phyloP scores from a whole-genome alignment of 1,140 invertebrate species.

The Euglossa dilemma region DNA sequence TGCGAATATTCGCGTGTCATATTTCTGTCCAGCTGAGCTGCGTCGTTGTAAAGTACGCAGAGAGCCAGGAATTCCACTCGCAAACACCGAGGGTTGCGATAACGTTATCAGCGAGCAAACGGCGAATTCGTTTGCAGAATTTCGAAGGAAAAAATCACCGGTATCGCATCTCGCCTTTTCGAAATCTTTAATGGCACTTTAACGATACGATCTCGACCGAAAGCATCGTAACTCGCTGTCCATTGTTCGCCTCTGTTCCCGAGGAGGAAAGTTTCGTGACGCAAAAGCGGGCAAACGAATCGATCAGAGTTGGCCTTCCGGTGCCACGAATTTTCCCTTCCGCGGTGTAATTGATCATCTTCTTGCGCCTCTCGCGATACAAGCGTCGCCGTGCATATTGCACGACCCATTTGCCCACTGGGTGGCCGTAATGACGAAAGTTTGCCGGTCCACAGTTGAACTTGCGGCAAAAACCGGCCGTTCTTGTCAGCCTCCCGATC shows the following conservation, averaged over 20 bases:
- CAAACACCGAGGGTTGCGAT: too few relatives aligned
- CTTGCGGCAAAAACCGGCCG: constrained; percentile 18
- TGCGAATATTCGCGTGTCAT: too few relatives aligned
- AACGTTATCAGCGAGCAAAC: too few relatives aligned
- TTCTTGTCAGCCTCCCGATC: background rate
- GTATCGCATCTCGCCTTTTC: background rate
- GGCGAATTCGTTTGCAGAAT: background rate
- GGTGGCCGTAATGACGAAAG: constrained; percentile 47
- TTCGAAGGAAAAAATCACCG: too few relatives aligned
- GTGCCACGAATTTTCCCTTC: background rate
- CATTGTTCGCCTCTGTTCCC: background rate
- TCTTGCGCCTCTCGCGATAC: constrained; percentile 10
- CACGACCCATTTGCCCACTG: background rate
- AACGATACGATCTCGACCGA: background rate
- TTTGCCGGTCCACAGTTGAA: constrained; percentile 18
- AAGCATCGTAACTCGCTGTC: too few relatives aligned
- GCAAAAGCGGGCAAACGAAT: background rate
- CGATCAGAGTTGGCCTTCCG: background rate
- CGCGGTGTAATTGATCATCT: constrained; percentile 26
- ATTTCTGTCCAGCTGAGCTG: too few relatives aligned
- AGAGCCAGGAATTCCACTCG: too few relatives aligned
- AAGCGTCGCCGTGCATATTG: constrained; percentile 3
- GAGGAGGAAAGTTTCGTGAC: background rate
- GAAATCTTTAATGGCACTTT: background rate
- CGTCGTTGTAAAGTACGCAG: too few relatives aligned